Base-by-base conservation (phyloP, 1,140 invertebrate species). In the Ectropis grisescens region DNA sequence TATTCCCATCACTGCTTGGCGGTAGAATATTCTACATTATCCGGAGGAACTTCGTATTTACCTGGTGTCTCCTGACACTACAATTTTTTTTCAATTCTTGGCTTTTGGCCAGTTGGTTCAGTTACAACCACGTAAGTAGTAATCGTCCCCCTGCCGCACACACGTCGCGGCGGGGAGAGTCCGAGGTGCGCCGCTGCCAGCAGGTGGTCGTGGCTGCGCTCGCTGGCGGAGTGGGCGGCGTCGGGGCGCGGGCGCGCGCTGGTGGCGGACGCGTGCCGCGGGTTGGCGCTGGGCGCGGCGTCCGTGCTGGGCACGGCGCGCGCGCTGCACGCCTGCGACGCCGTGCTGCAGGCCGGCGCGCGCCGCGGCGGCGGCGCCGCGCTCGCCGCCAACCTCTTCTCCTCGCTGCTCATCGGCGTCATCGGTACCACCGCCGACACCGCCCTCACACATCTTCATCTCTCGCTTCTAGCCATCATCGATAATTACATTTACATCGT, bases 321-420 rank as follows among this genome's bases (percentile, higher is more conserved):
- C 37, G 69, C 62, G 40, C 48, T 74, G 60, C 56, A 62, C 53
- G 69, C 66, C 0, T 68, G 66, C 42, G 66, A 70, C 52, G 52
- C 52, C 7, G 60, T 58, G 47, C 60, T 72, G 50, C 66, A 71
- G 52, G 64, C 60, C 2, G 72, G 66, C 33, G 68, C 69, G 12
- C 27, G 58, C 0, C 32, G 53, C 8, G 68, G 70, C 3, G 70
- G 74, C 13, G 46, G 40, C 1, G 54, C 58, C 2, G 70, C 69
- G 4, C 56, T 79, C n/a, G 70, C 66, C 1, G 74, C 74, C 10
- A 75, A 79, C 40, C 45, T 79, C 13, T 66, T 75, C 48, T 75
- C 70, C 1, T 72, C 68, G 33, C 47, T 79, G 23, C 60, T 75
- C 33, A 79, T 75, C 26, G 70, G 74, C 0, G 41, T 79, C 19